Percentiles rank a stretch among this genome's conserved stretches.
Conservation (phyloP, 2,113 vertebrate species). For the Eudyptes chrysolophus region DNA sequence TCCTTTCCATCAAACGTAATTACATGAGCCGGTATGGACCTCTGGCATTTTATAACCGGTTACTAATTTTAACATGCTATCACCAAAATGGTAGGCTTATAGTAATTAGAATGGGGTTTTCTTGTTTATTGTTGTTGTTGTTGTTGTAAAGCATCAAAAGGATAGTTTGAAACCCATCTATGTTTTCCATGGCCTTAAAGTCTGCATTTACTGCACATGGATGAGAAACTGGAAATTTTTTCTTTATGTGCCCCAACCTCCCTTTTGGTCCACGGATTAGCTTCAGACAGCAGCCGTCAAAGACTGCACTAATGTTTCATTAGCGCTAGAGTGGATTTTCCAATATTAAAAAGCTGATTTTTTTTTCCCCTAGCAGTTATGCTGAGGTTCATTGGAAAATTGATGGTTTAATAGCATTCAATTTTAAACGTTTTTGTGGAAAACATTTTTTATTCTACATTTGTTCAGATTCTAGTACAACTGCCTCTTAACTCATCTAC, state of each 20-base stretch:
- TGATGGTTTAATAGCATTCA: neutral
- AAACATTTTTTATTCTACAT: neutral
- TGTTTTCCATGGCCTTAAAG: neutral
- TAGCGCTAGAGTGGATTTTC: neutral
- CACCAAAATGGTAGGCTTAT: neutral
- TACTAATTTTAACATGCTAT: neutral
- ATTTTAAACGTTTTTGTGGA: neutral
- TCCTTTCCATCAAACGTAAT: neutral
- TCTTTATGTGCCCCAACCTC: neutral
- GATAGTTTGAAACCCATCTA: neutral
- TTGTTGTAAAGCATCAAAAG: neutral
- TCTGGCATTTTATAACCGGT: neutral
- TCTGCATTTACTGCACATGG: neutral
- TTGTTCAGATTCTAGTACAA: neutral
- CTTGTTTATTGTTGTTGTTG: neutral
- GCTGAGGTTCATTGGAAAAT: neutral
- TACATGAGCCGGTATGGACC: rapidly evolving
- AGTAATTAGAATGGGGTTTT: neutral
- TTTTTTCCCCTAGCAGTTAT: neutral
- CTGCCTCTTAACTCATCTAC: neutral
- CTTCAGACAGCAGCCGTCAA: neutral
- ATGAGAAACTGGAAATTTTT: neutral
- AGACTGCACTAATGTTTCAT: neutral
- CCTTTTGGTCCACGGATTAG: neutral
- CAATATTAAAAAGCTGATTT: neutral